Evolutionary conservation across 2,888 invertebrate genomes (phyloP), one percentile per base, ranked within the genome.

Genomic region (Morpho achilles): DNA sequence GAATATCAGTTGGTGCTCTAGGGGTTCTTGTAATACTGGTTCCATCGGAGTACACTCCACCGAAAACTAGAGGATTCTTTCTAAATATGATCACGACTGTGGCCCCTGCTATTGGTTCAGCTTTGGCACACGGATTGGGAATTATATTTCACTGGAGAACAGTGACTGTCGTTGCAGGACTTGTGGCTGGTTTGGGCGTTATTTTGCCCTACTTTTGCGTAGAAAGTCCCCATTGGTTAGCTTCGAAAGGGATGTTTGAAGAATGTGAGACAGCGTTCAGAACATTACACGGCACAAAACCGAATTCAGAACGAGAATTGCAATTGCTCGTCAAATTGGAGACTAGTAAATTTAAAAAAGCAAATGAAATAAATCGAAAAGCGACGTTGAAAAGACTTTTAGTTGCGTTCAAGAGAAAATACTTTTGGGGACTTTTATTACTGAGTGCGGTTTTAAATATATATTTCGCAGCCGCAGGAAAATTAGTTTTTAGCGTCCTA

Each of bases 191-290:
- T 10, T 58, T 62, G 8, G 61, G 59, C 0, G 50, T 47, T 6
- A 7, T 68, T 1, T n/a, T 65, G 7, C 60, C 65, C 0, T 42
- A 58, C 0, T 63, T 67, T 52, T 69, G 62, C 62, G 59, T 65
- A 1, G 68, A 69, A 41, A 68, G 67, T 45, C 68, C 68, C 0
- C 63, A 64, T 7, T 68, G 68, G 69, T 10, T 69, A n/a, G 69
- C 69, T 1, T 63, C 67, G 0, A 64, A 63, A 22, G 67, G 68
- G 7, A 59, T 50, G 16, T 69, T 65, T 41, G 59, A 63, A 7
- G 64, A 66, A 44, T 68, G 69, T 32, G 50, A 53, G 0, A 23
- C n/a, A 7, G 56, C 58, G 1, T 65, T 64, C 16, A 58, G 61
- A 10, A 52, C 56, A 46, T 9, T 68, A 7, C 62, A 68, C 8